Conservation (phyloP, 2,888 invertebrate species). For the Tanypteryx hageni region DNA sequence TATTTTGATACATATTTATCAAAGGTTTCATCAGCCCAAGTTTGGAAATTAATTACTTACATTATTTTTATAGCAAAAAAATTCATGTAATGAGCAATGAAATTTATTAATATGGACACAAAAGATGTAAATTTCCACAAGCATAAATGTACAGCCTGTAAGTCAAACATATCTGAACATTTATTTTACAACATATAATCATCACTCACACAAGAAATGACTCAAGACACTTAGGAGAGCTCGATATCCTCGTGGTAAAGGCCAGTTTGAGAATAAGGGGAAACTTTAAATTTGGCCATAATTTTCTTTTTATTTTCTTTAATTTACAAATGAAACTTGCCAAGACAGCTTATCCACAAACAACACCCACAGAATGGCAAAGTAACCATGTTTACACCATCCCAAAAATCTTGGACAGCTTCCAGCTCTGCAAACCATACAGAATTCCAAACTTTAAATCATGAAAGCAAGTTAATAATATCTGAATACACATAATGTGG, state of each 20-base stretch:
- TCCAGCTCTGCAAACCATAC: slow-evolving; percentile 61
- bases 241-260: neutral
- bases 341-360: slow-evolving; percentile 61
- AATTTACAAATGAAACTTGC: slow-evolving; percentile 61
- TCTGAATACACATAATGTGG: slow-evolving; percentile 5
- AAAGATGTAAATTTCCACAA: neutral
- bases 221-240: neutral
- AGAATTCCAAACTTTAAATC: slow-evolving; percentile 50
- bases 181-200: neutral
- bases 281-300: neutral
- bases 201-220: neutral
- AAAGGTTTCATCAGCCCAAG: neutral
- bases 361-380: slow-evolving; percentile 62
- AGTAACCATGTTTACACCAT: slow-evolving; percentile 59
- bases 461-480: slow-evolving; percentile 37
- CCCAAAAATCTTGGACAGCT: slow-evolving; percentile 57
- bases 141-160: neutral
- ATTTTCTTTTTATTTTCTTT: neutral
- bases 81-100: neutral
- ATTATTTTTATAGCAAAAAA: neutral
- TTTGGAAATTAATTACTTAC: neutral
- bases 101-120: slow-evolving; percentile 3
- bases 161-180: neutral
- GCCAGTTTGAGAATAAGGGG: neutral
- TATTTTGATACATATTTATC: neutral